Conservation (phyloP, 2,113 vertebrate species). For the Carassius carassius region DNA sequence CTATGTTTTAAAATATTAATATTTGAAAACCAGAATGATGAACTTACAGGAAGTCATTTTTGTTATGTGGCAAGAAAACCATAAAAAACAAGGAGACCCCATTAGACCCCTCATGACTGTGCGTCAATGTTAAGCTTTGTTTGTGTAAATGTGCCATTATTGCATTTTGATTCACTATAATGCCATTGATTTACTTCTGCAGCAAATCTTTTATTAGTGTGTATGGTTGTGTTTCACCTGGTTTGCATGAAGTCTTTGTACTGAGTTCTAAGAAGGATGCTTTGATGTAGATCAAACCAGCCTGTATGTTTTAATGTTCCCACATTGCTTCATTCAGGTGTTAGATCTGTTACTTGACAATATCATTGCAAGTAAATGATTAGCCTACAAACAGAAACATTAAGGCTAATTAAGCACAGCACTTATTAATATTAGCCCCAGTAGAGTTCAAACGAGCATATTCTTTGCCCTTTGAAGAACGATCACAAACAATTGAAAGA, state of each 20-base stretch:
- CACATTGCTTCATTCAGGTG: constrained; percentile 63
- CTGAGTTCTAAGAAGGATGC: constrained; percentile 7
- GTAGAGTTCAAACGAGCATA: neutral
- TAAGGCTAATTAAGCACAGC: neutral
- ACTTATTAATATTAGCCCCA: neutral
- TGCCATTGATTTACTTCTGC: neutral
- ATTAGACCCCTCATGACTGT: neutral
- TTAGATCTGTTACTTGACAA: constrained; percentile 21
- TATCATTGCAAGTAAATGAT: constrained; percentile 16
- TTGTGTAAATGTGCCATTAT: too few relatives aligned
- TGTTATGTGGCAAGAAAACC: neutral
- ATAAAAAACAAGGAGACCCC: neutral
- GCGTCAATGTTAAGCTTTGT: neutral
- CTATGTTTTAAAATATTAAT: neutral
- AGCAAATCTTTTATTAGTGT: neutral
- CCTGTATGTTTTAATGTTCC: constrained; percentile 52
- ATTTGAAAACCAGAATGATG: neutral
- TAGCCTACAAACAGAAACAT: constrained; percentile 13
- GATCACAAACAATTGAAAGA: neutral
- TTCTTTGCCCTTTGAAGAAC: neutral
- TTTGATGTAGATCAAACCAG: constrained; percentile 58
- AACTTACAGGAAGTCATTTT: neutral
- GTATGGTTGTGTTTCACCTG: constrained; percentile 31
- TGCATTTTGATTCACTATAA: neutral
- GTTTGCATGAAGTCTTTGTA: constrained; percentile 27